Base-by-base conservation (phyloP, 2,888 invertebrate species). In the Melieria picta region DNA sequence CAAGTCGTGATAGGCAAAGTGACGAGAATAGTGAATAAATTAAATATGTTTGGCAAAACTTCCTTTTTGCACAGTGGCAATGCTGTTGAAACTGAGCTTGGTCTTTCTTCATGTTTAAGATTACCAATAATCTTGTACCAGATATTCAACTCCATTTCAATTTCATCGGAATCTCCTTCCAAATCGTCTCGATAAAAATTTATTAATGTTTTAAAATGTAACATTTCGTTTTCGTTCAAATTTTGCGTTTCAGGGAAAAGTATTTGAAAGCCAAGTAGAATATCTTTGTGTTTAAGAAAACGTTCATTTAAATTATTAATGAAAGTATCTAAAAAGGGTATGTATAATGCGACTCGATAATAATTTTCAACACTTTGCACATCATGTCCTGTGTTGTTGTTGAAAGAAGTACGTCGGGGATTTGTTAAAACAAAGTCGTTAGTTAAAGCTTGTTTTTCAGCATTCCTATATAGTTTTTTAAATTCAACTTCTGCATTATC, bases 31-130 rank as follows among this genome's bases (percentile, higher is more conserved):
- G 55, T 55, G 16, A 55, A 55, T 55, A 55, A 4, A 55, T 55
- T 30, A 30, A 30, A 30, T 30, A 57, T 42, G 7, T 16, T 61
- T 61, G 61, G 46, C 47, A 46, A 46, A 42, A 61, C 47, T 42
- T 45, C 61, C 45, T 61, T 61, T 61, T 47, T 13, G 47, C 46
- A 61, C 16, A 61, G 61, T 43, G 13, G 6, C 16, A 61, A 13
- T 46, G 61, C 61, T 61, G 45, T 45, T 42, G 13, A 61, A 61
- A 45, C 61, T 61, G 45, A 46, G 9, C 47, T 46, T 61, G 61
- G 57, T 42, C 57, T 57, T 42, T 5, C n/a, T 45, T 30, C 5
- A 13, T n/a, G 47, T 30, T 30, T 30, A 30, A 30, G 30, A 30
- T 30, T 30, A 30, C 30, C 30, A 61, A 61, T 61, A 61, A 16